Conservation (phyloP, 2,888 invertebrate species). For the Epirrita christyi region DNA sequence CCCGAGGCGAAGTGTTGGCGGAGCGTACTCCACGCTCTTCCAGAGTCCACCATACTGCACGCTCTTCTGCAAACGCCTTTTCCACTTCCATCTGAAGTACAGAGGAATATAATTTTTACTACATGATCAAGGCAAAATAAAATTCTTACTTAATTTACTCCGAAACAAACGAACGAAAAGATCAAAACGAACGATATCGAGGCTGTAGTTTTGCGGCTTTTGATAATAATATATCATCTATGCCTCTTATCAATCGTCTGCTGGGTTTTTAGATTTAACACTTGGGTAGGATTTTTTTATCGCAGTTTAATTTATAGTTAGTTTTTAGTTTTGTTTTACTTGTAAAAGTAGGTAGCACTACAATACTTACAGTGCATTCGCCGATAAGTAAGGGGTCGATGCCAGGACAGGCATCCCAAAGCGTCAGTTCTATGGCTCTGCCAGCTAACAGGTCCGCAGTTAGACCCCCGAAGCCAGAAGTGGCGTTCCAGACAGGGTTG, state of each 20-base stretch:
- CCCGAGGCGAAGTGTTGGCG: conserved; percentile 91
- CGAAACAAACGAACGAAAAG: no score
- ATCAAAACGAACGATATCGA: no score
- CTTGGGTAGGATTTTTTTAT: no score
- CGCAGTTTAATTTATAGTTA: no score
- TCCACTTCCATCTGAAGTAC: conserved; percentile 87
- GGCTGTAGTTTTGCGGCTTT: no score
- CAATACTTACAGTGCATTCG: conserved; percentile 87
- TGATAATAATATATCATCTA: no score
- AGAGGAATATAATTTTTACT: background rate
- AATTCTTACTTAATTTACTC: no score
- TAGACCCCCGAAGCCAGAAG: conserved; percentile 92
- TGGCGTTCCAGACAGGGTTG: conserved; percentile 97
- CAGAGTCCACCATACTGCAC: conserved; percentile 95
- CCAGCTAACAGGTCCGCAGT: conserved; percentile 92
- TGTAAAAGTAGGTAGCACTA: no score
- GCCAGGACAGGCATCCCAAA: conserved; percentile 95
- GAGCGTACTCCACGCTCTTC: conserved; percentile 93
- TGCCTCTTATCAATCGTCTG: no score
- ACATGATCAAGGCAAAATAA: background rate
- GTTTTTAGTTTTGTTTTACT: no score
- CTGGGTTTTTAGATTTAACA: no score
- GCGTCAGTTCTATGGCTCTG: conserved; percentile 92
- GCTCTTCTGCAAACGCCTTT: conserved; percentile 94
- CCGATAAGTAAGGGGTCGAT: conserved; percentile 93